Conservation (phyloP, 2,113 vertebrate genomes). For the Leptocoma aspasia region DNA sequence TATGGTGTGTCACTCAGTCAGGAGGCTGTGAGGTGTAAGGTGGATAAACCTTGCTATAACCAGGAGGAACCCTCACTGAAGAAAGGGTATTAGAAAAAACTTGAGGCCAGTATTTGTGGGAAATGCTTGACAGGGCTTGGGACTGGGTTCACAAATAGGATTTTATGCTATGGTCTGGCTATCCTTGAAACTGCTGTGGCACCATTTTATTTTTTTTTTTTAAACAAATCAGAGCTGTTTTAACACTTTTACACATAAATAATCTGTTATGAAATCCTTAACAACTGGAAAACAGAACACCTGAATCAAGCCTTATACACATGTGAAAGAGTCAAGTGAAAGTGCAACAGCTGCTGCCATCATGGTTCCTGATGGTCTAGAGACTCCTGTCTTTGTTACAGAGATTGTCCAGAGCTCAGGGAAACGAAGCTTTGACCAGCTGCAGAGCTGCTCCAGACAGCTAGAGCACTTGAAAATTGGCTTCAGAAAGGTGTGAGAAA, state of each 20-base stretch:
- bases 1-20: not conserved
- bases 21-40: not conserved
- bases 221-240: not conserved
- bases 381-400: not conserved
- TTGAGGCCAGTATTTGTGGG: not conserved
- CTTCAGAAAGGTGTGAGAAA: not conserved
- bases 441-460: not conserved
- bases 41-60: not conserved
- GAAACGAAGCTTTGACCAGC: not conserved
- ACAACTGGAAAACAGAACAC: not conserved
- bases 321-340: not conserved
- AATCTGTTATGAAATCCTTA: not conserved
- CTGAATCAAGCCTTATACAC: not conserved
- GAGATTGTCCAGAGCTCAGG: not conserved
- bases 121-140: not conserved
- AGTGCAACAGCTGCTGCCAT: not conserved
- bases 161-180: not conserved
- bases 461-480: not conserved
- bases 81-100: not conserved
- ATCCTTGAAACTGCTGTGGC: not conserved
- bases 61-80: not conserved
- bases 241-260: not conserved
- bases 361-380: not conserved
- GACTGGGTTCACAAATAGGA: not conserved
- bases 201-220: not conserved